Percentiles rank a stretch among this genome's conserved stretches.
These are phyloP conservation scores for Bombus consobrinus DNA, from an alignment of 1,140 invertebrate species.

Conservation along the genomic window DNA sequence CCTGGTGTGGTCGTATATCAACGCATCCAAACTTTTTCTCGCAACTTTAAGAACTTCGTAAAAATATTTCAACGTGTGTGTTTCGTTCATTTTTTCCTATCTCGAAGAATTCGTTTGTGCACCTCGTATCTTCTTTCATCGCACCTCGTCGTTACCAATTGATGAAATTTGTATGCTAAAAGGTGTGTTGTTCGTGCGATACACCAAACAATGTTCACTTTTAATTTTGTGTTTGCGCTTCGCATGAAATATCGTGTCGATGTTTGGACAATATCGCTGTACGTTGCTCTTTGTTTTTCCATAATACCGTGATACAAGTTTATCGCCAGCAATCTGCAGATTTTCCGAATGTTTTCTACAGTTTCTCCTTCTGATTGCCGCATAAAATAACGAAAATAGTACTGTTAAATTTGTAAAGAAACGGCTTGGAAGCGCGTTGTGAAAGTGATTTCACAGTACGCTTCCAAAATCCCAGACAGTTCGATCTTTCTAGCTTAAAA, in stretches of 20 bases:
- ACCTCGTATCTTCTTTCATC: background rate
- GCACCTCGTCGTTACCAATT: background rate
- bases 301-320: background rate
- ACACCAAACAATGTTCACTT: background rate
- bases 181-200: background rate
- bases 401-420: background rate
- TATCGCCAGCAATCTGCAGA: background rate
- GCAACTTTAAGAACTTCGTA: background rate
- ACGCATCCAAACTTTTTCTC: background rate
- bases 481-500: background rate
- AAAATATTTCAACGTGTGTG: background rate
- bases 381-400: background rate
- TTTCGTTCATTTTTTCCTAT: background rate
- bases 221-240: slow-evolving; percentile 13
- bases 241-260: slow-evolving; percentile 25
- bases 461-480: background rate
- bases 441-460: background rate
- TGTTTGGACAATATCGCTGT: background rate
- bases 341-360: background rate
- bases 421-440: background rate
- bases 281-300: background rate
- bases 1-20: background rate
- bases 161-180: background rate
- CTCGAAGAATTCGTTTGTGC: background rate
- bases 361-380: background rate